Base-by-base conservation (phyloP, 2,888 invertebrate genomes). In the Mystacides longicornis region DNA sequence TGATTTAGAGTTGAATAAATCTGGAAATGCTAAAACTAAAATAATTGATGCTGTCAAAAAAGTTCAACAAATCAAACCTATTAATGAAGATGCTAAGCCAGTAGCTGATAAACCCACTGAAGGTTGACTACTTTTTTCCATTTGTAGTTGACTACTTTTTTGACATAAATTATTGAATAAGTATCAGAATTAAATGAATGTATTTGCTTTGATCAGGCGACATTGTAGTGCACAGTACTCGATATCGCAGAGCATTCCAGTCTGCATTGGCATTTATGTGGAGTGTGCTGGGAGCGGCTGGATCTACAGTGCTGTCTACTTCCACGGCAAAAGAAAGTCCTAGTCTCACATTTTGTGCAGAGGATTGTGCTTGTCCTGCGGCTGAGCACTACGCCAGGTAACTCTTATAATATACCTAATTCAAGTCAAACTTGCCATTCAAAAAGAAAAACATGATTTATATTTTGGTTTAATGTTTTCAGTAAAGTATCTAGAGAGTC, bases 171-270 rank as follows among this genome's bases (percentile, higher is more conserved):
- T 27, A 27, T 43, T 43, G 16, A 43, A 5, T 5, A 16, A 43
- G 5, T 43, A 43, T 16, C 4, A 19, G 21, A 20, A 45, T 45
- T 19, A 20, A 20, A 7, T 45, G n/a, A n/a, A n/a, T n/a, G n/a
- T 45, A 45, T 43, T 7, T 43, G 27, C 42, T 14, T 51, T 21
- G 19, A 47, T 22, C 16, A 66, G 79, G 82, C 2, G 86, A 86
- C 60, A 74, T 87, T 27, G 67, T 86, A 14, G 79, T 87, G 3
- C 87, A 85, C 67, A 89, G 91, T 63, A 94, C 95, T 0, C 81
- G 88, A 43, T 93, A 92, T 68, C 73, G 93, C 1, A 80, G 97
- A 64, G 96, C 96, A 18, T 92, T 90, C 66, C 95, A 95, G 72
- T 94, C 94, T 64, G 87, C 90, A 0, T 76, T 92, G 63, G 91